A percentile compares a stretch with the other conserved stretches of the same genome.
Evolutionary conservation across 2,888 invertebrate species (phyloP).

Genomic region (Plagodis dolabraria): DNA sequence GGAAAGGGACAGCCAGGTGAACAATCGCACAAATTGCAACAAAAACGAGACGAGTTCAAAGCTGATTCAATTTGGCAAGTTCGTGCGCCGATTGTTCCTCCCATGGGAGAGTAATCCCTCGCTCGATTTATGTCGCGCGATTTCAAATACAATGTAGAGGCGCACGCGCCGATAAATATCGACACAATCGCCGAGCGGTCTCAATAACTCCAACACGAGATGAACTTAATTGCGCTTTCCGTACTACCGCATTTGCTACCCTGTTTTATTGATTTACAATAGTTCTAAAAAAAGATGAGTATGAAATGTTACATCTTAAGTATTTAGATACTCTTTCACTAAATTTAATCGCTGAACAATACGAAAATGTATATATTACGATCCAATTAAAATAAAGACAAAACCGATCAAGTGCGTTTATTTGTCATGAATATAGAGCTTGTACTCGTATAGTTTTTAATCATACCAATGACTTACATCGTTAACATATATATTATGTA

Average conservation of each 20-base stretch:
- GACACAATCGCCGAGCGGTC: conserved; percentile 19
- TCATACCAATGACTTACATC: no score
- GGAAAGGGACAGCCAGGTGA: conserved; percentile 40
- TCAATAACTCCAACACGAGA: conserved; percentile 16
- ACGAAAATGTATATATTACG: no score
- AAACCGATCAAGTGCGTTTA: no score
- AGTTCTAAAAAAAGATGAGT: no score
- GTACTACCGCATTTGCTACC: neutral
- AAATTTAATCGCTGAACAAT: no score
- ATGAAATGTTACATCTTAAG: no score
- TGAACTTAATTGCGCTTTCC: conserved; percentile 10
- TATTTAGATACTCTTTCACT: no score
- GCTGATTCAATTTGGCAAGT: conserved; percentile 45
- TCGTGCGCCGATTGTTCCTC: conserved; percentile 31
- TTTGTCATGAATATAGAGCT: no score
- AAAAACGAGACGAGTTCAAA: conserved; percentile 55
- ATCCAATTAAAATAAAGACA: no score
- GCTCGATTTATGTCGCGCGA: conserved; percentile 5
- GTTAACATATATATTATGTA: no score
- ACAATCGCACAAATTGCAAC: conserved; percentile 56
- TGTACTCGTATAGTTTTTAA: no score
- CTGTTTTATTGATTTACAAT: no score
- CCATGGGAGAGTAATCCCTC: conserved; percentile 1
- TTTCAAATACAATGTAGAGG: conserved; percentile 7
- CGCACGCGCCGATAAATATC: conserved; percentile 11